Evolutionary conservation across 1,140 invertebrate genomes (phyloP).

Genomic region (Brachionus rubens): DNA sequence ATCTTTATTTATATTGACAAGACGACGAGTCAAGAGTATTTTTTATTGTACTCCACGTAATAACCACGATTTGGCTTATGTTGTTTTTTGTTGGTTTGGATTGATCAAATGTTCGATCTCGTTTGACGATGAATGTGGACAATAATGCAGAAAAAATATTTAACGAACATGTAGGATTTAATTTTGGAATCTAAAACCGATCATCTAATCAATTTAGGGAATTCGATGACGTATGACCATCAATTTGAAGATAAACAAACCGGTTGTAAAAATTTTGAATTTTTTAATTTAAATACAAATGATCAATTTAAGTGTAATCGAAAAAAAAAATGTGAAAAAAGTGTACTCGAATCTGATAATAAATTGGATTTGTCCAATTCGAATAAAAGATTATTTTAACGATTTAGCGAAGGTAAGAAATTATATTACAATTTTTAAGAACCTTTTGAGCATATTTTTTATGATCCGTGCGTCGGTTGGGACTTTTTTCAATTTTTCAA

Average conservation of each 20-base stretch:
- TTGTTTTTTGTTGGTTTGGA: too few relatives aligned
- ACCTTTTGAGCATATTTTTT: too few relatives aligned
- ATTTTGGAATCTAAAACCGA: not conserved
- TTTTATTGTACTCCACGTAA: too few relatives aligned
- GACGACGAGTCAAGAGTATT: too few relatives aligned
- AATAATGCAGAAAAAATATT: not conserved
- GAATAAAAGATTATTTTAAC: not conserved
- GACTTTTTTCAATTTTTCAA: too few relatives aligned
- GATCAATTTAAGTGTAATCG: not conserved
- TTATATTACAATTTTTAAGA: too few relatives aligned
- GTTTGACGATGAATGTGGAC: not conserved
- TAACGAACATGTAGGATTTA: too few relatives aligned
- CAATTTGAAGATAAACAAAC: not conserved
- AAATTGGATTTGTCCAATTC: slow-evolving; percentile 15
- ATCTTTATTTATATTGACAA: too few relatives aligned
- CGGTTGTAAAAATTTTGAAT: too few relatives aligned
- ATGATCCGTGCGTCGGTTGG: too few relatives aligned
- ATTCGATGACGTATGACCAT: not conserved
- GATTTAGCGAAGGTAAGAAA: slow-evolving; percentile 7
- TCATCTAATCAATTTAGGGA: not conserved
- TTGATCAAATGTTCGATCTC: too few relatives aligned
- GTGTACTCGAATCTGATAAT: slow-evolving; percentile 1
- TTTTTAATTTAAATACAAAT: not conserved
- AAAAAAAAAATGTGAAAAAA: not conserved
- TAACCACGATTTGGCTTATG: too few relatives aligned